A percentile compares a stretch with the other conserved stretches of the same genome.
Conservation (phyloP, 2,797 vertebrate species). For the Chelidonichthys spinosus region DNA sequence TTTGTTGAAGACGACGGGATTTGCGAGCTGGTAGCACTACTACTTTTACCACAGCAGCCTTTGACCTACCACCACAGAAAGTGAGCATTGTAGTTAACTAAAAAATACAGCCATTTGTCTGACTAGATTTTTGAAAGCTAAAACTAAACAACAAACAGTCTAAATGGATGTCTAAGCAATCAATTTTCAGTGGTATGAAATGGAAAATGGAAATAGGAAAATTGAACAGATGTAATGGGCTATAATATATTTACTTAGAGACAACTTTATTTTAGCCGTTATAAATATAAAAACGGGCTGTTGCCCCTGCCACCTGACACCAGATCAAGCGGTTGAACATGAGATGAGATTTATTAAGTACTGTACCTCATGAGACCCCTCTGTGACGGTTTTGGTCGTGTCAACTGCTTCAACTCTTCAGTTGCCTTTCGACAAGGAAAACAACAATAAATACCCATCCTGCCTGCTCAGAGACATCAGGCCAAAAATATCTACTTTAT, state of each 20-base stretch:
- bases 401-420: constrained; percentile 64
- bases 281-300: too few relatives aligned
- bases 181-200: not conserved
- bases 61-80: constrained; percentile 54
- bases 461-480: not conserved
- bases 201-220: not conserved
- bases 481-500: not conserved
- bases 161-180: not conserved
- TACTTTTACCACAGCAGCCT: constrained; percentile 61
- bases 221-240: too few relatives aligned
- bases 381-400: constrained; percentile 58
- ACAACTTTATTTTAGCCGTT: too few relatives aligned
- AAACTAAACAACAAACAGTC: not conserved
- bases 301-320: not conserved
- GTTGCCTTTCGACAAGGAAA: constrained; percentile 66
- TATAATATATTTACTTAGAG: not conserved
- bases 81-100: not conserved
- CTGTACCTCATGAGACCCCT: constrained; percentile 71
- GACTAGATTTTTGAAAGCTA: not conserved
- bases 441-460: not conserved
- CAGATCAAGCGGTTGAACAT: too few relatives aligned
- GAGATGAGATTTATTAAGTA: too few relatives aligned
- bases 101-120: not conserved
- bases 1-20: constrained; percentile 88
- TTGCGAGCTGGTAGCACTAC: constrained; percentile 79